Conservation (phyloP, 2,888 invertebrate genomes). For the Dione vanillae region DNA sequence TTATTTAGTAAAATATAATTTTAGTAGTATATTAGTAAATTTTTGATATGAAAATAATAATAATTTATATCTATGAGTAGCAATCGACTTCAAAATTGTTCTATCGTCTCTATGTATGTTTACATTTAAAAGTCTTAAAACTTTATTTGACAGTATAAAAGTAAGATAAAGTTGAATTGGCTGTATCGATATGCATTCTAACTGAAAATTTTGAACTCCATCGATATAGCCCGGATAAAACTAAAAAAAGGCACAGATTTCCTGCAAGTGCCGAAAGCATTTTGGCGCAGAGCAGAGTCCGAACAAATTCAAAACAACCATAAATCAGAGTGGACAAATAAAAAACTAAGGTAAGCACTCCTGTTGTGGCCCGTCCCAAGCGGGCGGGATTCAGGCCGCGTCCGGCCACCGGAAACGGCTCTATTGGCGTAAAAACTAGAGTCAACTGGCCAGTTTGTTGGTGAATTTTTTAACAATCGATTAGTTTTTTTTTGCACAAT, state of each 20-base stretch:
- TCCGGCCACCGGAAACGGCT: constrained; percentile 75
- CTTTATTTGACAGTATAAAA: constrained; percentile 4
- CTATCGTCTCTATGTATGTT: too few species aligned
- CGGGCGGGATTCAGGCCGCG: constrained; percentile 64
- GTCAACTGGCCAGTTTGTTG: constrained; percentile 75
- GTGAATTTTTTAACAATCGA: constrained; percentile 70
- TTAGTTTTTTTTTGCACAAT: constrained; percentile 70
- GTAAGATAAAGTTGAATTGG: constrained; percentile 43
- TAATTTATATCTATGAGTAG: too few species aligned
- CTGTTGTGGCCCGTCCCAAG: constrained; percentile 74
- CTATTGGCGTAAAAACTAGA: constrained; percentile 78
- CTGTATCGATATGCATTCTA: constrained; percentile 41
- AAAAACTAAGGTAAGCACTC: constrained; percentile 83
- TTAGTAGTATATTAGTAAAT: too few species aligned
- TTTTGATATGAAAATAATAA: too few species aligned
- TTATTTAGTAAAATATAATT: too few species aligned
- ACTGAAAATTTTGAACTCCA: constrained; percentile 52
- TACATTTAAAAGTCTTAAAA: not conserved
- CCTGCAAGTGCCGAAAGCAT: constrained; percentile 71
- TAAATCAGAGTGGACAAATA: constrained; percentile 81
- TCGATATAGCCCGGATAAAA: constrained; percentile 51
- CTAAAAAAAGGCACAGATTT: constrained; percentile 63
- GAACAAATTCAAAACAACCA: constrained; percentile 80
- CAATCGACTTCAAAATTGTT: too few species aligned
- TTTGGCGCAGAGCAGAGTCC: constrained; percentile 69